These are phyloP conservation scores for Thunnus thynnus DNA, from an alignment of 2,113 vertebrate species.

Conservation along the genomic window DNA sequence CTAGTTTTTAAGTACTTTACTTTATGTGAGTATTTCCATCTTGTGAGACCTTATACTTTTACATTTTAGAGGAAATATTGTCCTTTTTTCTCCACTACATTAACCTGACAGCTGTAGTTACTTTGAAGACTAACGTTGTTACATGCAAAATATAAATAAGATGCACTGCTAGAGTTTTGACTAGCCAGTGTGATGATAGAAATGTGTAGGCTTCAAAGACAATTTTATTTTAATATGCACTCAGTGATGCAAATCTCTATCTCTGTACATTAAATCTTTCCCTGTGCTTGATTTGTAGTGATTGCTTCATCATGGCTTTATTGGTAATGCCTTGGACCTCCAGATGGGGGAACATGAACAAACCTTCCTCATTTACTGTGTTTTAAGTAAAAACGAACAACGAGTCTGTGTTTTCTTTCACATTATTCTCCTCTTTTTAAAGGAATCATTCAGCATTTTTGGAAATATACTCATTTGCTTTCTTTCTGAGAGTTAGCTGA, in stretches of 20 bases:
- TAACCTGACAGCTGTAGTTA: slow-evolving; percentile 42
- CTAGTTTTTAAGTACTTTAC: slow-evolving; percentile 48
- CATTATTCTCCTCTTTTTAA: slow-evolving; percentile 25
- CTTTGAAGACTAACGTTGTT: slow-evolving; percentile 52
- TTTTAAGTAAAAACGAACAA: slow-evolving; percentile 66
- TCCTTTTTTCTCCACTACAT: slow-evolving; percentile 54
- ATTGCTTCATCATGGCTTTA: slow-evolving; percentile 57
- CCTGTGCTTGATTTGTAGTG: slow-evolving; percentile 68
- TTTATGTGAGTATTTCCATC: slow-evolving; percentile 48
- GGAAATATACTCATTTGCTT: background rate
- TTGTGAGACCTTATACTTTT: slow-evolving; percentile 59
- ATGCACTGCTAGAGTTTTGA: slow-evolving; percentile 45
- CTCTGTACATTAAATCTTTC: slow-evolving; percentile 63
- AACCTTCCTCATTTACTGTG: slow-evolving; percentile 59
- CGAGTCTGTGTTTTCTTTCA: slow-evolving; percentile 47
- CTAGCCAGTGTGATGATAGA: slow-evolving; percentile 41
- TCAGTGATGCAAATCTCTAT: slow-evolving; percentile 53
- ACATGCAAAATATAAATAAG: slow-evolving; percentile 52
- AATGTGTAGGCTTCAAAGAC: slow-evolving; percentile 55
- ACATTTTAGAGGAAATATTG: slow-evolving; percentile 42
- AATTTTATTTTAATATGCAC: slow-evolving; percentile 64
- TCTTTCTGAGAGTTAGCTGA: background rate
- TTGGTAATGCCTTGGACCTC: slow-evolving; percentile 53
- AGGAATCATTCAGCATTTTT: background rate
- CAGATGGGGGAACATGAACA: slow-evolving; percentile 49